Conservation (phyloP, 1,140 invertebrate species). For the Drosophila dunni region DNA sequence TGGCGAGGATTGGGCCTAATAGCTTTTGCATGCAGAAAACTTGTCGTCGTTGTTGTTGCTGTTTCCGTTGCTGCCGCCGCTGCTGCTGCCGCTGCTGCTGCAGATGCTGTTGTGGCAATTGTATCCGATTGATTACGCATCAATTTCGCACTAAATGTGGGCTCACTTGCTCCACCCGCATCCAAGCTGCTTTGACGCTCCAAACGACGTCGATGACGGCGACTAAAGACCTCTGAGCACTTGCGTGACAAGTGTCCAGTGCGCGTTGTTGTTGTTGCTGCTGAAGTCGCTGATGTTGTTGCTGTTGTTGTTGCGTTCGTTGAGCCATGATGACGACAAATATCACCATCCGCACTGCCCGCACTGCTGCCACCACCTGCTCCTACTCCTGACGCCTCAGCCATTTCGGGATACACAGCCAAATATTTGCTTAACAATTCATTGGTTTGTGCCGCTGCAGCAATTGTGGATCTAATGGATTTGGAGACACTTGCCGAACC, state of each 20-base stretch:
- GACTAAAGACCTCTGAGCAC: slow-evolving; percentile 77
- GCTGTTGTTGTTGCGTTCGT: background rate
- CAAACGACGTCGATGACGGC: slow-evolving; percentile 67
- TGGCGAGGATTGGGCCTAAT: slow-evolving; percentile 52
- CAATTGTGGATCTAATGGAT: slow-evolving; percentile 66
- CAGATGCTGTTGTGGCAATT: slow-evolving; percentile 54
- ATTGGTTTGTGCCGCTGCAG: slow-evolving; percentile 38
- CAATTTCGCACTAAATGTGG: slow-evolving; percentile 49
- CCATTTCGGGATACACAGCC: slow-evolving; percentile 73
- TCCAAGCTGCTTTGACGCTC: slow-evolving; percentile 78
- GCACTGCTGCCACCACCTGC: slow-evolving; percentile 34
- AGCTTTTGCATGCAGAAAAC: slow-evolving; percentile 65
- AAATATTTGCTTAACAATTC: slow-evolving; percentile 74
- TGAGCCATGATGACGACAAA: background rate
- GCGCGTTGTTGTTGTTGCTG: slow-evolving; percentile 22
- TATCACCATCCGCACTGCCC: background rate
- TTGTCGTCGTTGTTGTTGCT: slow-evolving; percentile 25
- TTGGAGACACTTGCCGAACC: slow-evolving; percentile 77
- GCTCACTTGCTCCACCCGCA: slow-evolving; percentile 40
- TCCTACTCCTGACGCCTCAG: slow-evolving; percentile 45
- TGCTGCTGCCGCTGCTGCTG: slow-evolving; percentile 11
- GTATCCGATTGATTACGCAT: slow-evolving; percentile 81
- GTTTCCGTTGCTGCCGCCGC: background rate
- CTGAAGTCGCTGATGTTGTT: background rate
- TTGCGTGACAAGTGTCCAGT: slow-evolving; percentile 71